Base-by-base conservation (phyloP, 2,113 vertebrate species). In the Oryzias curvinotus region DNA sequence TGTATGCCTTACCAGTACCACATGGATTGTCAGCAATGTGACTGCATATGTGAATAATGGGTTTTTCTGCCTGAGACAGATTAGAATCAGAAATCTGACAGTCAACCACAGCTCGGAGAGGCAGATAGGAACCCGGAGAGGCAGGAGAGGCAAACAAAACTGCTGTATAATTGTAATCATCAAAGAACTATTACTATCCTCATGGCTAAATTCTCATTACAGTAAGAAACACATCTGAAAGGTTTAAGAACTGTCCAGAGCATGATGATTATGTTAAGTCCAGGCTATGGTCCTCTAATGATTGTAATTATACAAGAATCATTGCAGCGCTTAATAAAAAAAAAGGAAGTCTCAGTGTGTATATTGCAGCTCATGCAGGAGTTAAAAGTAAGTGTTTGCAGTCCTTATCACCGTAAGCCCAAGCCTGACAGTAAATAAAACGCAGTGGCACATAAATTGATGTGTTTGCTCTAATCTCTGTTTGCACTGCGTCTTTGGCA, bases 381-480 rank as follows among this genome's bases (percentile, higher is more conserved):
- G 64, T 58, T 2, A 2, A 52, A 64, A 45, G 52, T 30, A 30
- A 44, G 47, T 69, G 67, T 85, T 74, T 79, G 72, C 54, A 28
- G 64, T 28, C 44, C n/a, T 48, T 12, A 59, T 83, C 70, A 61
- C 71, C 53, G 42, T 4, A 14, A 23, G 69, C 41, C 57, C 21
- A 4, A 68, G 50, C 36, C 47, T 0, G 4, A 52, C 60, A 83
- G 73, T 70, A 78, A 83, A 86, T 82, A 75, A 85, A 81, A 81
- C 71, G 62, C 78, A 71, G 64, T 57, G 75, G 73, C 78, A 80
- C 73, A 79, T 79, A 62, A 83, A 88, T 82, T 73, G 71, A 87
- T 86, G 88, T 57, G 73, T 85, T 84, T 68, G 79, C 78, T 84
- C 81, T 87, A 78, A 88, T 88, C 89, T 88, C 53, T 88, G 77